Conservation (phyloP, 2,113 vertebrate species). For the Orthonyx spaldingii region DNA sequence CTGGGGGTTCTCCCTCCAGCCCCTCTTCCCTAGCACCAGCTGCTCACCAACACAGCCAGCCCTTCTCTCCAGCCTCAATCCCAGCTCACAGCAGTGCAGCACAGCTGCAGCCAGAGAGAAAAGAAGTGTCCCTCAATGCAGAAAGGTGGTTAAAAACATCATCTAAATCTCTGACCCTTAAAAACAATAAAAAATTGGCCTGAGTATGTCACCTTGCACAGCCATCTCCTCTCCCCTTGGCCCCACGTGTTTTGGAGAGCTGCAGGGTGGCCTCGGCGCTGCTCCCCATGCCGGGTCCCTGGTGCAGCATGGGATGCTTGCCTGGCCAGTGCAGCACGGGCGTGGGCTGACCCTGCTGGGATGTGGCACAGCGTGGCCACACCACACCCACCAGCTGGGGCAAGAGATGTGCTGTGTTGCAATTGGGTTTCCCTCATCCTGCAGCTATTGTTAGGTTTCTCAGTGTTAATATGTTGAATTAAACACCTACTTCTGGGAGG, state of each 20-base stretch:
- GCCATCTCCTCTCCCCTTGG: background rate
- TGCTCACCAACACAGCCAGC: background rate
- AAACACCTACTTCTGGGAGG: constrained; percentile 60
- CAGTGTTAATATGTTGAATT: constrained; percentile 1
- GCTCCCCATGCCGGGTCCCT: background rate
- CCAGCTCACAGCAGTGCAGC: background rate
- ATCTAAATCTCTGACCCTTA: background rate
- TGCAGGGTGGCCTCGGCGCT: rapidly evolving
- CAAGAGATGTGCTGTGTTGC: background rate
- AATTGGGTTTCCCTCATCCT: background rate
- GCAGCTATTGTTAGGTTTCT: background rate
- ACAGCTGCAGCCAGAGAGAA: background rate
- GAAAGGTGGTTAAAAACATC: background rate
- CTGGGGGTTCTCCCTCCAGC: background rate
- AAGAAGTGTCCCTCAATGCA: background rate
- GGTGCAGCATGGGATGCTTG: rapidly evolving
- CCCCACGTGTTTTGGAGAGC: too few relatives aligned
- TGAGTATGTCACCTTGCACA: background rate
- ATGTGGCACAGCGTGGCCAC: background rate
- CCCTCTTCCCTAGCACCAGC: background rate
- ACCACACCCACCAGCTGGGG: background rate
- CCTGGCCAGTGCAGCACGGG: rapidly evolving
- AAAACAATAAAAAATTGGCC: background rate
- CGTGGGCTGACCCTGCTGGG: rapidly evolving
- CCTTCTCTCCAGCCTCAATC: background rate